Conservation (phyloP, 2,888 invertebrate genomes). For the Sarcophaga variegata region DNA sequence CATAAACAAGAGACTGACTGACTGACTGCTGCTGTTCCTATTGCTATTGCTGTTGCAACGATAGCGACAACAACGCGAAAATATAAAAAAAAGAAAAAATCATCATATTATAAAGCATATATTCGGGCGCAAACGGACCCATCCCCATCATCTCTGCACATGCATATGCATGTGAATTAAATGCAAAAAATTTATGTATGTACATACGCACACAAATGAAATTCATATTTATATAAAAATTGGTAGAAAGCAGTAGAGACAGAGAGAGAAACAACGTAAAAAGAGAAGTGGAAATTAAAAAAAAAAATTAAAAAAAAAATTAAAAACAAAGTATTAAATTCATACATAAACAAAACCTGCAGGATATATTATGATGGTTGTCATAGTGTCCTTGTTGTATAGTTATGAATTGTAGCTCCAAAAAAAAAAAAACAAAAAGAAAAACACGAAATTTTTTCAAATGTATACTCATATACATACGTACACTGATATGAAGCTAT, state of each 20-base stretch:
- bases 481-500: neutral
- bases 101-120: constrained; percentile 4
- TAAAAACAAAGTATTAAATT: constrained; percentile 70
- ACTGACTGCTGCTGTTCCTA: too few species aligned
- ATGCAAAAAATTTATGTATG: constrained; percentile 43
- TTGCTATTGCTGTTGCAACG: too few species aligned
- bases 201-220: neutral
- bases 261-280: too few species aligned
- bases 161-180: constrained; percentile 25
- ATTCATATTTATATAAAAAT: too few species aligned
- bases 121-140: constrained; percentile 21
- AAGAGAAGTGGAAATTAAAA: neutral
- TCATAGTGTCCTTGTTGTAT: constrained; percentile 74
- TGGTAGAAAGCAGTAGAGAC: neutral
- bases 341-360: constrained; percentile 73
- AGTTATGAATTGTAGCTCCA: constrained; percentile 75
- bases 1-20: constrained; percentile 56
- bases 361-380: constrained; percentile 67
- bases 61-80: constrained; percentile 14
- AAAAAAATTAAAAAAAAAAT: constrained; percentile 41
- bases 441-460: too few species aligned
- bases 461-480: neutral
- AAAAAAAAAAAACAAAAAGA: constrained; percentile 18
- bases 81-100: constrained; percentile 30
- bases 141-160: neutral